Evolutionary conservation across 2,888 invertebrate genomes (phyloP).

Genomic region (Cybosia mesomella): DNA sequence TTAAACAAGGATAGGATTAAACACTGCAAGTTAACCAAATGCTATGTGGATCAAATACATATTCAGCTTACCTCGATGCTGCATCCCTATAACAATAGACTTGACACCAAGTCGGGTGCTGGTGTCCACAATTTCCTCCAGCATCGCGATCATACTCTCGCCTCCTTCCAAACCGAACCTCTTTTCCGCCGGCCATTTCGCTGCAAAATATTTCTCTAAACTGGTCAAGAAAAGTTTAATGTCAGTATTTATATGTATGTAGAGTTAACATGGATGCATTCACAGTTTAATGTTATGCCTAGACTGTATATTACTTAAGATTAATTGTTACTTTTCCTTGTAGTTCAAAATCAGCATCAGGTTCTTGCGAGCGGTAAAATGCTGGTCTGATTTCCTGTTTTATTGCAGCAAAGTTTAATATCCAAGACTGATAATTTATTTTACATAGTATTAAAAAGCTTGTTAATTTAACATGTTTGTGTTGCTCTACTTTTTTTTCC

Average conservation of each 20-base stretch:
- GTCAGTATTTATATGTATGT: neutral
- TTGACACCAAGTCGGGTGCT: conserved; percentile 89
- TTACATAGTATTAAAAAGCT: too few relatives aligned
- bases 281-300: conserved; percentile 17
- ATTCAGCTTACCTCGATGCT: conserved; percentile 89
- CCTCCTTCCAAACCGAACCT: conserved; percentile 93
- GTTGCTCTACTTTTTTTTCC: too few relatives aligned
- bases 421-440: too few relatives aligned
- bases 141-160: conserved; percentile 92
- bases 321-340: too few relatives aligned
- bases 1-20: too few relatives aligned
- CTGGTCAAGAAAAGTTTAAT: conserved; percentile 56
- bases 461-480: too few relatives aligned
- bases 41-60: neutral
- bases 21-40: neutral
- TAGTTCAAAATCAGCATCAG: too few relatives aligned
- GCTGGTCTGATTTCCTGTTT: too few relatives aligned
- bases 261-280: too few relatives aligned
- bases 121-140: conserved; percentile 91
- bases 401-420: too few relatives aligned
- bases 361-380: too few relatives aligned
- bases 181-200: conserved; percentile 93
- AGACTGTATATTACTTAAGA: too few relatives aligned
- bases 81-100: conserved; percentile 92
- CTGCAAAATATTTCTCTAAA: conserved; percentile 92